Evolutionary conservation across 53 echinoderm and acorn worm species (phyloP).

Genomic region (Mesocentrotus franciscanus): DNA sequence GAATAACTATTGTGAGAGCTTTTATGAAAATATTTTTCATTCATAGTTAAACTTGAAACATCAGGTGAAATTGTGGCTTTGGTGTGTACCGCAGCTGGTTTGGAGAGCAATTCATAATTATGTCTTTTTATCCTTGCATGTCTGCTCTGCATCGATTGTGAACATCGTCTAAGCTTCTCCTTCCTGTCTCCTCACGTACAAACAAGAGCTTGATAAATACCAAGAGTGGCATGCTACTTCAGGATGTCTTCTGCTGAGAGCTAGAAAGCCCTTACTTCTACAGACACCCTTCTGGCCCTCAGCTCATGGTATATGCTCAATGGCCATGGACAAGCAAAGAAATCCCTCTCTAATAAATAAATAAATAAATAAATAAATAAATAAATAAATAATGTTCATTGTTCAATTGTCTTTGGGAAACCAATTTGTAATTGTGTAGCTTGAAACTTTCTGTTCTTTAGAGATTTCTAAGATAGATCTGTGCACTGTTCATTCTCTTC

Average conservation of each 20-base stretch:
- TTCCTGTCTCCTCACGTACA: not conserved
- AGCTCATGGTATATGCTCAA: not conserved
- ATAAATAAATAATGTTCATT: not conserved
- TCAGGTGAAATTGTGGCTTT: constrained; percentile 36
- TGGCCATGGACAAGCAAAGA: not conserved
- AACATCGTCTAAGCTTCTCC: not conserved
- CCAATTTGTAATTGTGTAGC: not conserved
- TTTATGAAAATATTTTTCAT: not conserved
- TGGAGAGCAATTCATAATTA: constrained; percentile 22
- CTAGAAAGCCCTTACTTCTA: not conserved
- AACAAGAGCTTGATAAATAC: not conserved
- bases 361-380: not conserved
- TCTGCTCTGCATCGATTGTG: not conserved
- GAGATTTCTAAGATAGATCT: not conserved
- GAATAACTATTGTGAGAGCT: not conserved
- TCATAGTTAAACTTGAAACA: constrained; percentile 9
- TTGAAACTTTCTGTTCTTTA: not conserved
- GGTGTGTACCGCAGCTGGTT: constrained; percentile 26
- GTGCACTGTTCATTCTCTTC: not conserved
- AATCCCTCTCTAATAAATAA: not conserved
- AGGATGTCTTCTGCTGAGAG: not conserved
- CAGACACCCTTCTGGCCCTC: not conserved
- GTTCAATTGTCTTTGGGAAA: not conserved
- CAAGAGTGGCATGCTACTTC: not conserved
- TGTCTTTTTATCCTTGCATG: constrained; percentile 14